Percentiles rank a stretch among this genome's conserved stretches.
phyloP scores from a whole-genome alignment of 2,113 vertebrate species.

The Pelecanoides urinatrix region DNA sequence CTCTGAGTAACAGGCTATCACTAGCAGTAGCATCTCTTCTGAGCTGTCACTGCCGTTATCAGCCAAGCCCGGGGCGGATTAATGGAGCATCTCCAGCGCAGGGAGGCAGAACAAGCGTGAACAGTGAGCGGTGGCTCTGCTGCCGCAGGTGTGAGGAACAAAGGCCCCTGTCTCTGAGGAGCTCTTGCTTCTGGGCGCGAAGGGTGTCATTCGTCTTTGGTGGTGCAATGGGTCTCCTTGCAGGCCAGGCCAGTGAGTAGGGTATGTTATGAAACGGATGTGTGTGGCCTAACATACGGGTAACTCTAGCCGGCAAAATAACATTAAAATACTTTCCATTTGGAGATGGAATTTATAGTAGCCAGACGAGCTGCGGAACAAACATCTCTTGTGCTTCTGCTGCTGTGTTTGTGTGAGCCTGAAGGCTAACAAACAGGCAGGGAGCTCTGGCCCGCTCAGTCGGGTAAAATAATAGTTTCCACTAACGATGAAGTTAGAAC shows the following conservation, averaged over 20 bases:
- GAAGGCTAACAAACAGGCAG: conserved; percentile 59
- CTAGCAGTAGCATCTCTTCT: background rate
- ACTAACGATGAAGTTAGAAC: background rate
- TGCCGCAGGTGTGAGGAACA: background rate
- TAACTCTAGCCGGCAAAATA: conserved; percentile 34
- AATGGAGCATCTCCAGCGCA: background rate
- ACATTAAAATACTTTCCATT: conserved; percentile 62
- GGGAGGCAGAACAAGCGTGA: background rate
- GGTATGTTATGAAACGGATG: background rate
- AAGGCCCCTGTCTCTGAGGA: rapidly evolving
- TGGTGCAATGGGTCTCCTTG: background rate
- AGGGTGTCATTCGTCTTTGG: background rate
- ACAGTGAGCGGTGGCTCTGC: background rate
- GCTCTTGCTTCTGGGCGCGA: background rate
- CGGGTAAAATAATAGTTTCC: conserved; percentile 57
- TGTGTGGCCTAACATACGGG: conserved; percentile 52
- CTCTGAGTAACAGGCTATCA: background rate
- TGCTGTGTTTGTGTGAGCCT: conserved; percentile 49
- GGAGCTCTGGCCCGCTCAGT: conserved; percentile 19
- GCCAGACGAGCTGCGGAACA: conserved; percentile 43
- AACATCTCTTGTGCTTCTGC: conserved; percentile 55
- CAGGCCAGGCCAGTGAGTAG: background rate
- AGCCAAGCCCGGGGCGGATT: background rate
- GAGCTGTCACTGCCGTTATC: background rate
- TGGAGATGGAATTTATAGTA: conserved; percentile 62